Evolutionary conservation across 2,113 vertebrate genomes (phyloP).

Genomic region (Petaurus breviceps): DNA sequence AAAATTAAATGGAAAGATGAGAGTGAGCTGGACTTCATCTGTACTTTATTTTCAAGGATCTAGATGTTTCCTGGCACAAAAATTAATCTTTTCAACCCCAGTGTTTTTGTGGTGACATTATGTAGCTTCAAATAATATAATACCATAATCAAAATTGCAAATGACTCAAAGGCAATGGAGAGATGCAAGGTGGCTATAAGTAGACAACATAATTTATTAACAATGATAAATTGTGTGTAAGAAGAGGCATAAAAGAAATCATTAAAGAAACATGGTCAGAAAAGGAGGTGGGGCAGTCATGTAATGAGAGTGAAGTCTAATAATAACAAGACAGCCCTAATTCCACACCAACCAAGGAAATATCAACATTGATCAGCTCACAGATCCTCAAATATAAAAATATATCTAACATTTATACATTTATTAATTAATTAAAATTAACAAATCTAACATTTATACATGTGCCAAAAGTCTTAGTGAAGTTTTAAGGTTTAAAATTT

Average conservation of each 20-base stretch:
- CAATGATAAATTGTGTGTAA: not conserved
- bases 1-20: not conserved
- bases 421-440: too few relatives aligned
- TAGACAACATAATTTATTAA: not conserved
- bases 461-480: not conserved
- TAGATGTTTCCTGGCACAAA: not conserved
- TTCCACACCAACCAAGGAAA: not conserved
- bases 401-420: not conserved
- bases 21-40: not conserved
- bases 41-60: not conserved
- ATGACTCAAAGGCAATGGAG: not conserved
- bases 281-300: not conserved
- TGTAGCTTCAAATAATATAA: not conserved
- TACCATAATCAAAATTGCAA: not conserved
- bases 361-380: not conserved
- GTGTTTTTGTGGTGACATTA: not conserved
- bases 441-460: not conserved
- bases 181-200: not conserved
- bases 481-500: not conserved
- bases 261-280: not conserved
- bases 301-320: not conserved
- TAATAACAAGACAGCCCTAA: not conserved
- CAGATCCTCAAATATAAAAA: not conserved
- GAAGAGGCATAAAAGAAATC: not conserved
- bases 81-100: not conserved